Evolutionary conservation across 2,797 vertebrate genomes (phyloP).

Genomic region (Falco novaeseelandiae): DNA sequence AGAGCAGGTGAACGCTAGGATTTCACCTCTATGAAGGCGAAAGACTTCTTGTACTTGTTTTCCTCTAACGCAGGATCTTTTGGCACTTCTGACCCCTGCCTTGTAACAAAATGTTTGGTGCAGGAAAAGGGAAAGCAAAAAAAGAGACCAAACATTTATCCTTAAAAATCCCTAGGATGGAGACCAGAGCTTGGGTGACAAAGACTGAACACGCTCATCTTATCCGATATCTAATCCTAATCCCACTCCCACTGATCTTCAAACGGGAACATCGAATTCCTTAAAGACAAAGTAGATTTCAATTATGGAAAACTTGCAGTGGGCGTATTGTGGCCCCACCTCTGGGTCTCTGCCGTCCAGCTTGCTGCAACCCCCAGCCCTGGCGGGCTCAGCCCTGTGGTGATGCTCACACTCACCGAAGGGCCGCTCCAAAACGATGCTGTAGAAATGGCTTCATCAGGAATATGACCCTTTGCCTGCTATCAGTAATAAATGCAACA

Average conservation of each 20-base stretch:
- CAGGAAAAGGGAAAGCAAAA: neutral
- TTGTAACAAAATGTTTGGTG: neutral
- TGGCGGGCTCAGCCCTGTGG: rapidly evolving
- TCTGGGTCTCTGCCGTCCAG: neutral
- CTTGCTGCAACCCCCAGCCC: neutral
- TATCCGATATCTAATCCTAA: neutral
- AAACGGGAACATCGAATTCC: neutral
- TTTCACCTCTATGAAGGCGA: neutral
- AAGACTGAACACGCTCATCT: rapidly evolving
- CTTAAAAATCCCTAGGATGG: neutral
- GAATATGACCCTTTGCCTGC: neutral
- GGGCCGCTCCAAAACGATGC: neutral
- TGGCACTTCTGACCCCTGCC: neutral
- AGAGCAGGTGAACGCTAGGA: neutral
- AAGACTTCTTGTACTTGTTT: neutral
- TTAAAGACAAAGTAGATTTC: rapidly evolving
- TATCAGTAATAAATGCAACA: neutral
- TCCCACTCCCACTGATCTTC: neutral
- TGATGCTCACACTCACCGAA: neutral
- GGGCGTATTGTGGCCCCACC: neutral
- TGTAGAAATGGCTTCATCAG: neutral
- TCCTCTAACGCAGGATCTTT: neutral
- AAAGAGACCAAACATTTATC: neutral
- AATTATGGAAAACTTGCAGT: neutral
- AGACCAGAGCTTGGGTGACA: neutral